Conservation (phyloP, 1,140 invertebrate species). For the Octopus sinensis region DNA sequence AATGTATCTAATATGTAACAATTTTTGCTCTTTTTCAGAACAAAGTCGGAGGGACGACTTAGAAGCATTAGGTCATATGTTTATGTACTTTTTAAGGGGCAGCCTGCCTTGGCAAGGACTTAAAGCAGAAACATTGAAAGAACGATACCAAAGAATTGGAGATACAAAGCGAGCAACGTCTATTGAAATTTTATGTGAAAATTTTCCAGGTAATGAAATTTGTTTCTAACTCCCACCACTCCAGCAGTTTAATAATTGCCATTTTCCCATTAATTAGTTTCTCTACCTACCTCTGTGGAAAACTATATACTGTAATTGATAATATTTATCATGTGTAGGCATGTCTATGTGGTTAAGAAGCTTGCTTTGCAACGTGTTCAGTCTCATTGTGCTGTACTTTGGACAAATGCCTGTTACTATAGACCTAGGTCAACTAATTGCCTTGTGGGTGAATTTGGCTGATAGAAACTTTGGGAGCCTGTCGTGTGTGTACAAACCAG, state of each 20-base stretch:
- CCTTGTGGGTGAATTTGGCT: too few relatives aligned
- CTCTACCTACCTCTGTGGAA: not conserved
- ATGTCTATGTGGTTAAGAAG: too few relatives aligned
- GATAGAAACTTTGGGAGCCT: too few relatives aligned
- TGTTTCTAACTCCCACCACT: not conserved
- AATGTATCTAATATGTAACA: too few relatives aligned
- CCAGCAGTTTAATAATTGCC: not conserved
- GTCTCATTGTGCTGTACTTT: too few relatives aligned
- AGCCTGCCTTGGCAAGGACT: slow-evolving; percentile 99
- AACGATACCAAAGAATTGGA: slow-evolving; percentile 99
- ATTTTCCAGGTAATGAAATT: slow-evolving; percentile 74
- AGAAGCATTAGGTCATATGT: slow-evolving; percentile 99
- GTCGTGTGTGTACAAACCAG: too few relatives aligned
- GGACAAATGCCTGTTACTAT: too few relatives aligned
- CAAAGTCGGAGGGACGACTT: slow-evolving; percentile 98
- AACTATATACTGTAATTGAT: too few relatives aligned
- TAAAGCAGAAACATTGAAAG: slow-evolving; percentile 98
- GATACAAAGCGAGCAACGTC: slow-evolving; percentile 97
- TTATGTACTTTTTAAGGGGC: slow-evolving; percentile 99
- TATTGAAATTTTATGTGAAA: slow-evolving; percentile 95
- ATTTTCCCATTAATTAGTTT: not conserved
- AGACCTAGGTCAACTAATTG: too few relatives aligned
- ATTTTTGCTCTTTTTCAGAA: slow-evolving; percentile 66
- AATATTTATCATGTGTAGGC: too few relatives aligned
- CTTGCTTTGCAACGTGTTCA: too few relatives aligned